Evolutionary conservation across 1,140 invertebrate genomes (phyloP), one percentile per base, ranked within the genome.

Genomic region (Holotrichia oblita): DNA sequence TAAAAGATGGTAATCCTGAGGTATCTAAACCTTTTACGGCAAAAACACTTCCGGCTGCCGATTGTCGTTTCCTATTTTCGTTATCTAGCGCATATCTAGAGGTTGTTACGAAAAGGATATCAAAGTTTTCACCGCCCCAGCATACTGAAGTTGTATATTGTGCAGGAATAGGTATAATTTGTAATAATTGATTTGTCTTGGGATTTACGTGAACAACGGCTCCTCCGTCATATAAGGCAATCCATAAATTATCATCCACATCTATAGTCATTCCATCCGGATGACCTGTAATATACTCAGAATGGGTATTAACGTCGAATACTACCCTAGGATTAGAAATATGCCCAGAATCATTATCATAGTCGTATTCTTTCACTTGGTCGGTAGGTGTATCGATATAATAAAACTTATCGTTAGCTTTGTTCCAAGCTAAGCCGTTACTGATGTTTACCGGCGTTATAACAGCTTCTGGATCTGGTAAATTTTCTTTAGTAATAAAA

Each of bases 381-480:
- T 87, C 87, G 7, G 93, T 93, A 10, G 90, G 89, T 0, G 93
- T 91, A 85, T 96, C 94, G 2, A 94, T 94, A 83, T 93, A 95
- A 85, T 93, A 96, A 87, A 95, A 92, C 40, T 90, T 92, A 34
- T 90, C 90, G 78, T 92, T 90, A 64, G 91, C 89, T 7, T 87
- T 84, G 80, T 92, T 93, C 96, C 96, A 97, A 9, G 91, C 92
- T 6, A 97, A 84, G 0, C 96, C 96, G 85, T 97, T 98, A 40
- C 94, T 94, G 74, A 96, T 93, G 73, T 90, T 89, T 17, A 95
- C 89, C 3, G 87, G 85, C 8, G 82, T 81, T 14, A 89, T 76
- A 40, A 86, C 81, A n/a, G 82, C 79, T 76, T 81, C 88, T 76
- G 90, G 81, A 86, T 83, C 78, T 78, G 85, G 74, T 78, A 88